Conservation (phyloP, 2,797 vertebrate genomes). For the Hipposideros larvatus region DNA sequence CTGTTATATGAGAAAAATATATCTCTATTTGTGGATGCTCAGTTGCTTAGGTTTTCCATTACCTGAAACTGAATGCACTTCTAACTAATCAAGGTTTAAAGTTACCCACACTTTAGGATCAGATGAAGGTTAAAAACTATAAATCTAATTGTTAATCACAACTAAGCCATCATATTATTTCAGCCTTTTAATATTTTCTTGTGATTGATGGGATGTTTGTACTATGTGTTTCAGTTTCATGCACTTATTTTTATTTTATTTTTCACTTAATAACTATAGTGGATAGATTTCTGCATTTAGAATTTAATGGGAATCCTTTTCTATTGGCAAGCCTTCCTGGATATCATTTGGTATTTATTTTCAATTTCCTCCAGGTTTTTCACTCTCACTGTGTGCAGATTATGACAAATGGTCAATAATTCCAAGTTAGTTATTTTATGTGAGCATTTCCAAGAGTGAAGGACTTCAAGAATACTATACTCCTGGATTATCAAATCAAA, state of each 20-base stretch:
- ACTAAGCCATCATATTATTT: neutral
- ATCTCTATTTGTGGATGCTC: neutral
- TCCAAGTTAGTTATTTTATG: slow-evolving; percentile 37
- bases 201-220: neutral
- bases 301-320: slow-evolving; percentile 40
- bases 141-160: slow-evolving; percentile 9
- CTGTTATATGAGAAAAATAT: neutral
- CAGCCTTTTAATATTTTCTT: slow-evolving; percentile 19
- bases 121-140: slow-evolving; percentile 1
- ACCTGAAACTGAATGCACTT: neutral
- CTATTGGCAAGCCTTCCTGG: neutral
- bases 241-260: slow-evolving; percentile 27
- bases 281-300: slow-evolving; percentile 39
- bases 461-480: slow-evolving; percentile 40
- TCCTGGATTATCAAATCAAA: slow-evolving; percentile 57
- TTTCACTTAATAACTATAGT: neutral
- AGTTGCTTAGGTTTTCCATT: slow-evolving; percentile 9
- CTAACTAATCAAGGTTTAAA: slow-evolving; percentile 17
- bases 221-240: neutral
- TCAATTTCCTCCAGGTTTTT: neutral
- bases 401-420: slow-evolving; percentile 39
- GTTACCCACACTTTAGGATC: neutral
- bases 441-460: slow-evolving; percentile 54
- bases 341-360: slow-evolving; percentile 58
- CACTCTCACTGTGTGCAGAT: neutral